Base-by-base conservation (phyloP, 2,113 vertebrate species). In the Anarrhichthys ocellatus region DNA sequence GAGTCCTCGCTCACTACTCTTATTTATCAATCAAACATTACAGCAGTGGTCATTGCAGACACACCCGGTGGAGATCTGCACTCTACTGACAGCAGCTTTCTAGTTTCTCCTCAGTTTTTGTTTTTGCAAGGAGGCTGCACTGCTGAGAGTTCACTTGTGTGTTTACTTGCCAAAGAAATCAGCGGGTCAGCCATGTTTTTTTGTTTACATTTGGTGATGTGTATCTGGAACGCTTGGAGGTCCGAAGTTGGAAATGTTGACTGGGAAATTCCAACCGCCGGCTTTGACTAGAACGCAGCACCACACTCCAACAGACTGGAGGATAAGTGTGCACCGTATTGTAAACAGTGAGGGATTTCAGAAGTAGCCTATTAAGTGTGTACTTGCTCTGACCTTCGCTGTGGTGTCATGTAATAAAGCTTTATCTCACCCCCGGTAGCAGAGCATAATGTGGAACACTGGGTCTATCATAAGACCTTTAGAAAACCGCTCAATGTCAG, bases 401-500 rank as follows among this genome's bases (percentile, higher is more conserved):
- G 46, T 11, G 15, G 18, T 15, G n/a, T 59, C 63, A 24, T 48
- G n/a, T 29, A 58, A 42, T 36, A 32, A 46, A 20, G 24, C 58
- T 54, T 44, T 32, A 42, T 27, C 44, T 78, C n/a, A 56, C 10
- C 32, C n/a, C 18, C 29, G 17, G 1, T 10, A 32, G 11, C 1
- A 6, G 27, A 40, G n/a, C 42, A 62, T 76, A 38, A 64, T 66
- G 38, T 72, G 52, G 22, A 48, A 38, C 38, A 40, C 36, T 20
- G 24, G 71, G 58, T 82, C 63, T 3, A 54, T 54, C 29, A 40
- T 72, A 50, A 86, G 44, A 42, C 24, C 76, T 76, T 70, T 27
- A 67, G 1, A 73, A 34, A 58, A 61, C 17, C 77, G 65, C 32
- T 78, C 64, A 40, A 36, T 22, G 48, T 56, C 42, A 79, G 58